Percentiles rank a stretch among this genome's conserved stretches.
Conservation (phyloP, 2,888 invertebrate genomes). For the Galeopsomyia nigrocyanea region DNA sequence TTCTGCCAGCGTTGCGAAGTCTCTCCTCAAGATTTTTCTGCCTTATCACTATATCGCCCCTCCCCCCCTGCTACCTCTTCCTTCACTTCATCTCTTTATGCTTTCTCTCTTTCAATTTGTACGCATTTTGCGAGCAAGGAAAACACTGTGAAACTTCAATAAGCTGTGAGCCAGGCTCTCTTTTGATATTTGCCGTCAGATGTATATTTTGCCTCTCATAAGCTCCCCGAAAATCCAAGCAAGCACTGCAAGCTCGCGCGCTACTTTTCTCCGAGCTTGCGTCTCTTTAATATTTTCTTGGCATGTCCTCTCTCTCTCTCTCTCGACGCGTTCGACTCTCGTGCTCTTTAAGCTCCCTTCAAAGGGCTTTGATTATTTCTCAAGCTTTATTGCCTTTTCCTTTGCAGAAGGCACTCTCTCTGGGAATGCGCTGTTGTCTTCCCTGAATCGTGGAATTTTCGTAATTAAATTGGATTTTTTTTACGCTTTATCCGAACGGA, state of each 20-base stretch:
- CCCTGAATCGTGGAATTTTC: too few relatives aligned
- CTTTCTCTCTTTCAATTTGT: neutral
- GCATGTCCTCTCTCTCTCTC: neutral
- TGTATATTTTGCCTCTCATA: constrained; percentile 32
- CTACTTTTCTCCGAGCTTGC: constrained; percentile 30
- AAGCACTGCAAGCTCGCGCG: constrained; percentile 32
- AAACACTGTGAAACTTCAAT: too few relatives aligned
- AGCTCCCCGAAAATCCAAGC: constrained; percentile 25
- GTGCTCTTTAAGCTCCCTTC: neutral
- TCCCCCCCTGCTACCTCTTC: constrained; percentile 32
- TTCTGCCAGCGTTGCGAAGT: constrained; percentile 16
- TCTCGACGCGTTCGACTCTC: too few relatives aligned
- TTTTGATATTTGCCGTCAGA: neutral
- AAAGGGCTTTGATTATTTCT: constrained; percentile 4
- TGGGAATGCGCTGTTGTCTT: too few relatives aligned
- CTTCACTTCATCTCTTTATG: neutral
- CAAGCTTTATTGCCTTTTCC: neutral
- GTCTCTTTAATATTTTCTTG: constrained; percentile 35
- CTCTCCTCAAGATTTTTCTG: constrained; percentile 31
- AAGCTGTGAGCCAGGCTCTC: neutral
- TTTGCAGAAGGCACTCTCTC: too few relatives aligned
- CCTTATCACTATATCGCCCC: constrained; percentile 26
- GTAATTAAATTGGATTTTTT: too few relatives aligned
- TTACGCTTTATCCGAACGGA: too few relatives aligned
- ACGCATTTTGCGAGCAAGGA: neutral